phyloP scores from a whole-genome alignment of 2,797 vertebrate genomes.

The Eospalax fontanierii region DNA sequence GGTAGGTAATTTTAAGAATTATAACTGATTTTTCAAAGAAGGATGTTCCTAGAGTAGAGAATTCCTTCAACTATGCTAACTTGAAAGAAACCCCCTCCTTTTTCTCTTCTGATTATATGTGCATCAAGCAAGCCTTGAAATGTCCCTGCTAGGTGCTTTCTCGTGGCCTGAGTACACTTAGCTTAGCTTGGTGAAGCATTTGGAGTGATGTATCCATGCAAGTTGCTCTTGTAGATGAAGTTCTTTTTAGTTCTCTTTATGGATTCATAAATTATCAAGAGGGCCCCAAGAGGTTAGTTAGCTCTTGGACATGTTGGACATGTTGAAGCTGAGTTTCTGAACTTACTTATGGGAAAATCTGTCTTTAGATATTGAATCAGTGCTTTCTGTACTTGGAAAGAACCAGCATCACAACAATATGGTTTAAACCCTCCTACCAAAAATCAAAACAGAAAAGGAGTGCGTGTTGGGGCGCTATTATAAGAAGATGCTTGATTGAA shows the following conservation, averaged over 20 bases:
- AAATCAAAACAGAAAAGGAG: not conserved
- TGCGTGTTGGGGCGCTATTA: not conserved
- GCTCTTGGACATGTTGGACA: not conserved
- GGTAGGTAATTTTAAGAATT: constrained; percentile 47
- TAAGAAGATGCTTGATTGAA: not conserved
- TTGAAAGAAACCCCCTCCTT: constrained; percentile 55
- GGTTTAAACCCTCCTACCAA: not conserved
- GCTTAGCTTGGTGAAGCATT: not conserved
- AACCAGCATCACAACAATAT: constrained; percentile 34
- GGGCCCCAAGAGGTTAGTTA: constrained; percentile 14
- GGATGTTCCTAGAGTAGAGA: not conserved
- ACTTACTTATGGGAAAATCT: not conserved
- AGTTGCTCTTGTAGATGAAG: constrained; percentile 51
- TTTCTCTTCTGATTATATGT: constrained; percentile 35
- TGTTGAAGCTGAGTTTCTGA: constrained; percentile 43
- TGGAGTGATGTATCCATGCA: not conserved
- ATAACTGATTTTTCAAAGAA: constrained; percentile 46
- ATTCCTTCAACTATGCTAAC: constrained; percentile 22
- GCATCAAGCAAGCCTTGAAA: not conserved
- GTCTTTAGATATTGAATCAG: constrained; percentile 11
- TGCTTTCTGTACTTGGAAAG: not conserved
- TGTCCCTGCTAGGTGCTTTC: not conserved
- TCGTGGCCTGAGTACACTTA: not conserved
- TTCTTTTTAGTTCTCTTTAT: not conserved
- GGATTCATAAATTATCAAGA: constrained; percentile 60